Conservation (phyloP, 2,113 vertebrate species). For the Aspidoscelis tigris region DNA sequence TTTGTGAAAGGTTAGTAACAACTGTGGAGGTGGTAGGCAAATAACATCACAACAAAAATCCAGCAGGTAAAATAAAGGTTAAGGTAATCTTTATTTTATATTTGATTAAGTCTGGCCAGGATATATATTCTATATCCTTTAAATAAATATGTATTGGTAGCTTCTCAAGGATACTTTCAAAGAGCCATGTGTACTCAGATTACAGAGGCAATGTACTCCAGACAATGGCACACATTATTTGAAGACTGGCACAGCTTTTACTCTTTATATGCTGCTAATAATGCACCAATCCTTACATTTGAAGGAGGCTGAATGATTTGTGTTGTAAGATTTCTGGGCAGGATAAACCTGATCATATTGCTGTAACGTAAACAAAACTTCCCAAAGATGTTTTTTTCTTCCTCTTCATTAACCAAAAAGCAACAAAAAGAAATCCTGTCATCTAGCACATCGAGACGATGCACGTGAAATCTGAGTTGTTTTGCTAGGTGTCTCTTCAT, state of each 20-base stretch:
- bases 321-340: background rate
- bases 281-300: background rate
- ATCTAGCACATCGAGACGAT: slow-evolving; percentile 67
- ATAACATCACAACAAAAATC: too few relatives aligned
- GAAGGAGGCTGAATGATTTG: background rate
- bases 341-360: background rate
- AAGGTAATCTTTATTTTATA: background rate
- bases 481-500: slow-evolving; percentile 90
- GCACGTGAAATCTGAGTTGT: slow-evolving; percentile 89
- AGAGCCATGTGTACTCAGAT: background rate
- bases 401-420: slow-evolving; percentile 5
- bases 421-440: slow-evolving; percentile 59
- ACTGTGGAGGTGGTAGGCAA: too few relatives aligned
- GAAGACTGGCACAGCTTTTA: background rate
- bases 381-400: slow-evolving; percentile 39
- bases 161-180: background rate
- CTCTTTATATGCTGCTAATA: background rate
- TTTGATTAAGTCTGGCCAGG: background rate
- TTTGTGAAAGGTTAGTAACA: too few relatives aligned
- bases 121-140: background rate
- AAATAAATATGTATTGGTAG: too few relatives aligned
- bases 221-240: background rate
- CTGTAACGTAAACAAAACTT: background rate
- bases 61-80: too few relatives aligned
- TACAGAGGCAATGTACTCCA: background rate